A percentile compares a stretch with the other conserved stretches of the same genome.
Evolutionary conservation across 2,888 invertebrate genomes (phyloP).

Genomic region (Drosophila nr. medialis): DNA sequence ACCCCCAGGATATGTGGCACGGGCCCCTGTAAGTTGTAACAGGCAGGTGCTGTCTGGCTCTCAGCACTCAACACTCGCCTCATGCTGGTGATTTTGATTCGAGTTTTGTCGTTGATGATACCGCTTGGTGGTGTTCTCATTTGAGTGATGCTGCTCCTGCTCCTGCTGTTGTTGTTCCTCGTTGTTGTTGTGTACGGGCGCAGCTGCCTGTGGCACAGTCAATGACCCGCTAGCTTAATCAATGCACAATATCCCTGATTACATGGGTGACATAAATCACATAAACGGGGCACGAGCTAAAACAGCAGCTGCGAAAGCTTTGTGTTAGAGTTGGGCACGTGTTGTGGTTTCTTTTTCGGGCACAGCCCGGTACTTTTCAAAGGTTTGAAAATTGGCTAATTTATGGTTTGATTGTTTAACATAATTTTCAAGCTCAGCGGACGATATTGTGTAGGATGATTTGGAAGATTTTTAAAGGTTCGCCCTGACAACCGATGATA

Average conservation of each 20-base stretch:
- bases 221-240: constrained; percentile 79
- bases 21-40: constrained; percentile 75
- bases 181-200: constrained; percentile 46
- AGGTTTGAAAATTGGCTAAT: background rate
- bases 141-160: constrained; percentile 53
- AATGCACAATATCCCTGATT: constrained; percentile 58
- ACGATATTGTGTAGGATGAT: background rate
- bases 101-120: constrained; percentile 35
- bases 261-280: constrained; percentile 78
- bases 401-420: background rate
- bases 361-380: background rate
- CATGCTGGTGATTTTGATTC: constrained; percentile 73
- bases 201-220: constrained; percentile 52
- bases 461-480: background rate
- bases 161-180: constrained; percentile 11
- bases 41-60: constrained; percentile 69
- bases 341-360: background rate
- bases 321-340: background rate
- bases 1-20: constrained; percentile 75
- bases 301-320: constrained; percentile 68
- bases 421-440: background rate
- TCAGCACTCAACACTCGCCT: constrained; percentile 6
- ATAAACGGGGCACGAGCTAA: constrained; percentile 36
- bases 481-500: background rate
- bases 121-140: constrained; percentile 16